These are phyloP conservation scores for Halcyon malimbica DNA, from an alignment of 2,113 vertebrate species.

Conservation along the genomic window DNA sequence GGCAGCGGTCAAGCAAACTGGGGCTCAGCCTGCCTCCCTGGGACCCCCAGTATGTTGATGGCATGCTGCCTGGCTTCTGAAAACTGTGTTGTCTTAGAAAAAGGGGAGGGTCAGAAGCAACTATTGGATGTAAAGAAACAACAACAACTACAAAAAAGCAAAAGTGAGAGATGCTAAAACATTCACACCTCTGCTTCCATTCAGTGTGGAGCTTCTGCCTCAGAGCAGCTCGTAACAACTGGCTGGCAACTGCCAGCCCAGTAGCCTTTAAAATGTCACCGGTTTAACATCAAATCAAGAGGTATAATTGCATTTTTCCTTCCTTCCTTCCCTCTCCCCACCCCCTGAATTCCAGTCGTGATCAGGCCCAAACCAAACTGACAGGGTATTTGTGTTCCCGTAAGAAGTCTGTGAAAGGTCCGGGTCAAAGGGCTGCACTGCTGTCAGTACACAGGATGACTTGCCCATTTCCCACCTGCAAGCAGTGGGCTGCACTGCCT, in stretches of 20 bases:
- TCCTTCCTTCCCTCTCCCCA: neutral
- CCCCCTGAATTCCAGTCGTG: constrained; percentile 37
- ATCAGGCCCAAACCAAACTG: constrained; percentile 19
- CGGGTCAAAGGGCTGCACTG: neutral
- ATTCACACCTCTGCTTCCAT: constrained; percentile 31
- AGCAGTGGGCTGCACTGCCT: neutral
- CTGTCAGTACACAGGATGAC: neutral
- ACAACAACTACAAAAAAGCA: neutral
- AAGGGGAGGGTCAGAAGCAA: neutral
- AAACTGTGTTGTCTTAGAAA: neutral
- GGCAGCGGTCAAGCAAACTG: neutral
- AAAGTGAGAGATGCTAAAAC: neutral
- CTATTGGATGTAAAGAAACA: neutral
- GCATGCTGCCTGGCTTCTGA: neutral
- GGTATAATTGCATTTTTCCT: constrained; percentile 59
- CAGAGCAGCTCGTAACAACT: constrained; percentile 19
- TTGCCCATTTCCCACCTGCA: neutral
- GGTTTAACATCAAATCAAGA: constrained; percentile 70
- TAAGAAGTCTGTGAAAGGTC: constrained; percentile 60
- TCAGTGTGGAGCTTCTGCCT: constrained; percentile 57
- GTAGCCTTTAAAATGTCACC: constrained; percentile 77
- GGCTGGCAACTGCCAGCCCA: constrained; percentile 53
- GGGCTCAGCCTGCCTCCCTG: neutral
- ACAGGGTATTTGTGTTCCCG: constrained; percentile 14
- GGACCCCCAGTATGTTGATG: neutral